Conservation (phyloP, 2,113 vertebrate species). For the Scytalopus superciliaris region DNA sequence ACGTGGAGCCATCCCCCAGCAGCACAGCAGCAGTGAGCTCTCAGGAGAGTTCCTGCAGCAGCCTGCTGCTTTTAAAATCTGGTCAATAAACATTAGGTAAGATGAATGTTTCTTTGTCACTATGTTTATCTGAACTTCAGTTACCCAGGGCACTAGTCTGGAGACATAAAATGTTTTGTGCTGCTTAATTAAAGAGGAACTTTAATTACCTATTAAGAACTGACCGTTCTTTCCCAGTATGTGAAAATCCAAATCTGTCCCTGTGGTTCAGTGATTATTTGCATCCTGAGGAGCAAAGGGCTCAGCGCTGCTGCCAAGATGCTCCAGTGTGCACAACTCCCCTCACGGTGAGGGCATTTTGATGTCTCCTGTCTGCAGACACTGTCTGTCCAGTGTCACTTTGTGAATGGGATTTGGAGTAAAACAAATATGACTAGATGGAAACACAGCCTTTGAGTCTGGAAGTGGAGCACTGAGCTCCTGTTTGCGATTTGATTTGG, state of each 20-base stretch:
- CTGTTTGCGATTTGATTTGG: neutral
- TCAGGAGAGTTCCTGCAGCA: neutral
- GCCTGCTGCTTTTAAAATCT: neutral
- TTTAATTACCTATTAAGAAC: slow-evolving; percentile 40
- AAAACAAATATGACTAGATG: neutral
- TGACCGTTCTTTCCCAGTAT: neutral
- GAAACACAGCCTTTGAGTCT: neutral
- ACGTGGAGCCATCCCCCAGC: neutral
- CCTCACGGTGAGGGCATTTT: rapidly evolving
- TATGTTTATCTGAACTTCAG: neutral
- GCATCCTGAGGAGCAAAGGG: neutral
- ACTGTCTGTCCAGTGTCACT: rapidly evolving
- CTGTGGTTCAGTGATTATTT: neutral
- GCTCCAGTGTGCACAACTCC: neutral
- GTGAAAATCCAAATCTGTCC: neutral
- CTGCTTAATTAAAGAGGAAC: slow-evolving; percentile 41
- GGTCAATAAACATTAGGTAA: slow-evolving; percentile 31
- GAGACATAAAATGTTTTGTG: neutral
- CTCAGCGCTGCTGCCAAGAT: neutral
- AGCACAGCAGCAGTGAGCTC: neutral
- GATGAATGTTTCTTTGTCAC: neutral
- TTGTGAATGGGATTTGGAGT: neutral
- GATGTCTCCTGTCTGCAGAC: neutral
- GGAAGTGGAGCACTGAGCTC: neutral
- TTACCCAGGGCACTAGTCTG: neutral